Base-by-base conservation (phyloP, 1,140 invertebrate species). In the Drosophila takahashii region DNA sequence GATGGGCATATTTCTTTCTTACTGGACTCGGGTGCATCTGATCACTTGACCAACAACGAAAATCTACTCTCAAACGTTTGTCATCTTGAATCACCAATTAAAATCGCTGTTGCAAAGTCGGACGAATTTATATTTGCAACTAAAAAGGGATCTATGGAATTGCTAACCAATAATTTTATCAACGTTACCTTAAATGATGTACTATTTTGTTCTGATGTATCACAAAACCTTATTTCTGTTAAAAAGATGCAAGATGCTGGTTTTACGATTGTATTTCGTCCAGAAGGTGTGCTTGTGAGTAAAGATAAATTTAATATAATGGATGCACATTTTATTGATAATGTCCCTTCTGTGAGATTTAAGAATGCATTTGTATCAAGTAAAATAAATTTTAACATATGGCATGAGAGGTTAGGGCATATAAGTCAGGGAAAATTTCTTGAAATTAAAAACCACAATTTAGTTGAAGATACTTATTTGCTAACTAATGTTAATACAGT, bases 241-340 rank as follows among this genome's bases (percentile, higher is more conserved):
- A 37, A 37, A 37, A 37, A 37, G 11, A 37, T 37, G 36, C 36
- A n/a, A 37, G 36, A 37, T 37, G 36, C 36, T n/a, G 13, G 13
- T 37, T 37, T 37, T 37, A 37, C 36, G 11, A 37, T 37, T 37
- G 13, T 37, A 37, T 37, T n/a, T 37, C 36, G n/a, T 37, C 4
- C 36, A n/a, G 36, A 13, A 37, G 36, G 36, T 37, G 36, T 5
- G 13, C 13, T 37, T 37, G 36, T 37, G 4, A 37, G 36, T 36
- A 36, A 36, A 11, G 8, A 11, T 10, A 36, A 36, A 11, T 22
- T 22, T 2, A 11, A 36, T 11, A 36, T 36, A 36, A 36, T 70
- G 39, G 15, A 36, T 39, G 53, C 29, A 37, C 71, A 56, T 52
- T 74, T 71, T 77, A 91, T 8, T 36, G 11, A 36, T 36, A 36